A percentile compares a stretch with the other conserved stretches of the same genome.
Conservation (phyloP, 2,797 vertebrate species). For the Paramormyrops hopkinsi region DNA sequence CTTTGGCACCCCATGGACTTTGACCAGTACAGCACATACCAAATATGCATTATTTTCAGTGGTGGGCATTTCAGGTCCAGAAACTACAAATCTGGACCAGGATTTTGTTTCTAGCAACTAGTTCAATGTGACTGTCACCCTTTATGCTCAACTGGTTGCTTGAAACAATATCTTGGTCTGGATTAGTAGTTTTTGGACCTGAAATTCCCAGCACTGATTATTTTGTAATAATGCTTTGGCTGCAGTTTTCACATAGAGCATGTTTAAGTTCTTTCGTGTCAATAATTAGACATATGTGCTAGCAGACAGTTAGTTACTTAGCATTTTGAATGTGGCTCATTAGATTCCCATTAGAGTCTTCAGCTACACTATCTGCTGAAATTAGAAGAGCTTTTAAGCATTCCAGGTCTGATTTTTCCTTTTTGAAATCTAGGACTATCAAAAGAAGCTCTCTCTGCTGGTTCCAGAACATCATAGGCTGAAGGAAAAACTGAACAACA, state of each 20-base stretch:
- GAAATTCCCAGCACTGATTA: not conserved
- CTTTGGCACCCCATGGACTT: not conserved
- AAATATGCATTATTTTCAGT: not conserved
- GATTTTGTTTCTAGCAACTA: not conserved
- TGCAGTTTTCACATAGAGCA: not conserved
- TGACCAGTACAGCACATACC: not conserved
- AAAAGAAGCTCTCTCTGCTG: conserved; percentile 76
- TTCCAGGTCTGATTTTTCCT: not conserved
- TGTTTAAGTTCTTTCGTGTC: not conserved
- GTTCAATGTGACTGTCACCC: not conserved
- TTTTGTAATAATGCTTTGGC: not conserved
- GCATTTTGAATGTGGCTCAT: not conserved
- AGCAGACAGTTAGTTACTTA: not conserved
- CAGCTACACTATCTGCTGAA: not conserved
- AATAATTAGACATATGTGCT: not conserved
- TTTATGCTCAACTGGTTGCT: not conserved
- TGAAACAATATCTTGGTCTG: not conserved
- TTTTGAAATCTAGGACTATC: conserved; percentile 71
- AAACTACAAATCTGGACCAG: not conserved
- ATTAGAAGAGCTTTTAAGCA: not conserved
- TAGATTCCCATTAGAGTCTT: not conserved
- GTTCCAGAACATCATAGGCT: conserved; percentile 82
- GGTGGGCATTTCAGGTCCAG: not conserved
- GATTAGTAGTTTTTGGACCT: not conserved
- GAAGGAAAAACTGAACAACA: conserved; percentile 76